Evolutionary conservation across 1,140 invertebrate genomes (phyloP).

Genomic region (Propsilocerus akamusi): DNA sequence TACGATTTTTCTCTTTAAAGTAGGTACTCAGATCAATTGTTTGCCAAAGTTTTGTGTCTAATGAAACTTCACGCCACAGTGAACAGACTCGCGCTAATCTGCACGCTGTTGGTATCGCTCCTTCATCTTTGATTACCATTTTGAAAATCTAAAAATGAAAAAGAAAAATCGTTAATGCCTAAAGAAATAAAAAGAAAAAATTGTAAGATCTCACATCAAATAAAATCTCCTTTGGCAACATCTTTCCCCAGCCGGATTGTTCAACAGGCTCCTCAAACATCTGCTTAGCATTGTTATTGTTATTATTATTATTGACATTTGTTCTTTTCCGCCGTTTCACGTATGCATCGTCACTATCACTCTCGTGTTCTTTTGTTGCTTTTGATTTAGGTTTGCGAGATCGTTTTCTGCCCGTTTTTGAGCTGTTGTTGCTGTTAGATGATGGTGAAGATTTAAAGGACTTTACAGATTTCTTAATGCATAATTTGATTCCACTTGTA

Average conservation of each 20-base stretch:
- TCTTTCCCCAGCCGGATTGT: conserved; percentile 35
- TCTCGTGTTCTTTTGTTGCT: conserved; percentile 11
- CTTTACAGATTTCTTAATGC: conserved; percentile 36
- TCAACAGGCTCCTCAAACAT: conserved; percentile 24
- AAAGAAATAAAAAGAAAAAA: not conserved
- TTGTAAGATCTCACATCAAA: conserved; percentile 14
- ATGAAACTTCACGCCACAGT: conserved; percentile 48
- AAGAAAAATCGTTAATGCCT: not conserved
- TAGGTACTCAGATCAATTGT: conserved; percentile 54
- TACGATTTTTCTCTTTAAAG: conserved; percentile 51
- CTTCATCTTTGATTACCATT: conserved; percentile 39
- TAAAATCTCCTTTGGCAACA: conserved; percentile 42
- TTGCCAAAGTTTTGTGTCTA: conserved; percentile 47
- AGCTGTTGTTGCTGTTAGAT: conserved; percentile 8
- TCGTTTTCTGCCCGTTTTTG: conserved; percentile 19
- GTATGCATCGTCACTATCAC: conserved; percentile 28
- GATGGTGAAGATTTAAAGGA: conserved; percentile 12
- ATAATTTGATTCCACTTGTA: conserved; percentile 39
- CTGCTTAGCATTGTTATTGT: conserved; percentile 13
- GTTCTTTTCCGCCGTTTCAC: conserved; percentile 20
- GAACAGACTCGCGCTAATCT: conserved; percentile 56
- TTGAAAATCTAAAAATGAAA: conserved; percentile 38
- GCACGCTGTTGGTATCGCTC: conserved; percentile 48
- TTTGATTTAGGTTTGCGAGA: conserved; percentile 27
- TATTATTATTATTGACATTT: conserved; percentile 10